phyloP scores from a whole-genome alignment of 2,113 vertebrate species.

The Thinocorus orbignyianus region DNA sequence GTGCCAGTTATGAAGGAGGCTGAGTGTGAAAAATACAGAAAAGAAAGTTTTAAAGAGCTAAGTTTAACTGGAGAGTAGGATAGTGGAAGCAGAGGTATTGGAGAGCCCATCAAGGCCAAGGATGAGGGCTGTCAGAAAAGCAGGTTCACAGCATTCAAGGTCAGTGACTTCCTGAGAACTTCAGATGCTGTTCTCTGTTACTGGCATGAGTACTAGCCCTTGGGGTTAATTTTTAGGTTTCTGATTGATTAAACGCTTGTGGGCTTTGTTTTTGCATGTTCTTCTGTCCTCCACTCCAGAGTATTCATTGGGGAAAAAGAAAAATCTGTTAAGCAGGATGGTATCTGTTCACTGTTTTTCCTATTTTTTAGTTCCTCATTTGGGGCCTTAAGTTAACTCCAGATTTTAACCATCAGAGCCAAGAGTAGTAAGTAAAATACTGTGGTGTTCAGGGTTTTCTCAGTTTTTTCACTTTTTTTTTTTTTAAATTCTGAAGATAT shows the following conservation, averaged over 20 bases:
- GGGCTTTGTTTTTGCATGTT: not conserved
- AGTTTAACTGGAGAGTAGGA: not conserved
- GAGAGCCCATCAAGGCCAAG: not conserved
- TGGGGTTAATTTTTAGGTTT: not conserved
- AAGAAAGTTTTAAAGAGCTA: not conserved
- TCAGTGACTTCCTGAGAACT: not conserved
- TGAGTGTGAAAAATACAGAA: not conserved
- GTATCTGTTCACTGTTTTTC: not conserved
- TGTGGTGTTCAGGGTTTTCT: accelerated
- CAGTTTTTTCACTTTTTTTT: not conserved
- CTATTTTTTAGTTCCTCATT: not conserved
- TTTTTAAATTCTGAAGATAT: not conserved
- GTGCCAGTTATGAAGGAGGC: not conserved
- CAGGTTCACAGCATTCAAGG: not conserved
- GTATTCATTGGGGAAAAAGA: not conserved
- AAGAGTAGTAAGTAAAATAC: not conserved
- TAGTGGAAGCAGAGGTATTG: accelerated
- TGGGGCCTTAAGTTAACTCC: not conserved
- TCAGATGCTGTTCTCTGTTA: not conserved
- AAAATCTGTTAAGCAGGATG: not conserved
- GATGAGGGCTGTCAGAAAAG: not conserved
- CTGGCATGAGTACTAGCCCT: not conserved
- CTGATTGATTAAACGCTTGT: not conserved
- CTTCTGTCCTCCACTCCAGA: not conserved
- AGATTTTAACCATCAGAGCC: not conserved